Evolutionary conservation across 2,113 vertebrate species (phyloP).

Genomic region (Pongo pygmaeus): DNA sequence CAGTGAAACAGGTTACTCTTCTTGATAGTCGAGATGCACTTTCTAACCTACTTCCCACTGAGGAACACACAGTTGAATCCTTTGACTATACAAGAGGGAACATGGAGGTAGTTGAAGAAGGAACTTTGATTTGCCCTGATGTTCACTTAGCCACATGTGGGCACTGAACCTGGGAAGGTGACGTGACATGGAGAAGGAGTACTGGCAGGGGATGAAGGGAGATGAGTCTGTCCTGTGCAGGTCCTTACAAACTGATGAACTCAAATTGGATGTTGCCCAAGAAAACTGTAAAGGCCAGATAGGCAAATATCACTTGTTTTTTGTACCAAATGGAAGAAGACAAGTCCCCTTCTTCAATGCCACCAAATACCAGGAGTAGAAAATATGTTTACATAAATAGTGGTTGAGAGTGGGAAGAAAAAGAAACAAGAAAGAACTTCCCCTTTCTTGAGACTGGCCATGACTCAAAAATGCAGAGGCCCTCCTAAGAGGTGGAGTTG

Average conservation of each 20-base stretch:
- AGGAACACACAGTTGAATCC: background rate
- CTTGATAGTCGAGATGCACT: background rate
- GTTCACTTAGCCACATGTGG: background rate
- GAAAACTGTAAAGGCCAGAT: background rate
- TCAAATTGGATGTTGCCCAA: background rate
- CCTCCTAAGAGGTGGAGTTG: background rate
- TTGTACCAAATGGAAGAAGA: background rate
- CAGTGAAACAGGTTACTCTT: background rate
- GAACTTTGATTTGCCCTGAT: background rate
- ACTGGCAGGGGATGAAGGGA: background rate
- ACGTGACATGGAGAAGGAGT: background rate
- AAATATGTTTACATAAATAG: background rate
- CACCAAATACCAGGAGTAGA: no score
- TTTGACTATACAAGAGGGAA: background rate
- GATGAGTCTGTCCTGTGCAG: background rate
- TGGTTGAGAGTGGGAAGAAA: background rate
- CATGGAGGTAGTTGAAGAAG: background rate
- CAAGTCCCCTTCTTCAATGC: background rate
- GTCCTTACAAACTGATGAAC: background rate
- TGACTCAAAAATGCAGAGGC: background rate
- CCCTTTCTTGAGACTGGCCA: background rate
- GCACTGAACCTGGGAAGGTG: background rate
- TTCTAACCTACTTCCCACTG: background rate
- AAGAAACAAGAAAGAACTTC: background rate
- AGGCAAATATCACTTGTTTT: background rate